A percentile compares a stretch with the other conserved stretches of the same genome.
Conservation (phyloP, 2,113 vertebrate species). For the Anarhynchus alexandrinus region DNA sequence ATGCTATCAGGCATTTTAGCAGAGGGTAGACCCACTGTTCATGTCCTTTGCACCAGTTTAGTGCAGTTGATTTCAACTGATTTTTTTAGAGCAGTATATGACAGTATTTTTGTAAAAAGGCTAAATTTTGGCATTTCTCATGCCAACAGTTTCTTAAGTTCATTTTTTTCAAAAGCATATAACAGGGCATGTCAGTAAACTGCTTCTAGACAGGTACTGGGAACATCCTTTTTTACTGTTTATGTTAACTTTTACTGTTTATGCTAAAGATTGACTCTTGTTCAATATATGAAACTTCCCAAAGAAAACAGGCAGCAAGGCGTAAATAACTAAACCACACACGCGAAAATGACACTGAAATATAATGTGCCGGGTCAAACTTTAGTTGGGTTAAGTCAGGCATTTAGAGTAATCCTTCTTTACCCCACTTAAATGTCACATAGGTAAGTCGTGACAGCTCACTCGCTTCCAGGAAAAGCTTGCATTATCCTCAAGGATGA, state of each 20-base stretch:
- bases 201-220: neutral
- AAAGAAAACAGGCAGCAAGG: conserved; percentile 53
- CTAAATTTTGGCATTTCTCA: neutral
- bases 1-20: neutral
- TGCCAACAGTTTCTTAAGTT: neutral
- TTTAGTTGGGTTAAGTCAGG: conserved; percentile 17
- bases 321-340: conserved; percentile 61
- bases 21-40: neutral
- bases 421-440: neutral
- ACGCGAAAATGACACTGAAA: neutral
- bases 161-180: neutral
- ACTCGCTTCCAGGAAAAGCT: neutral
- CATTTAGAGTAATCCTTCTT: neutral
- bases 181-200: neutral
- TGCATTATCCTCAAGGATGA: conserved; percentile 1
- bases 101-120: neutral
- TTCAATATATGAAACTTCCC: conserved; percentile 53
- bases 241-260: conserved; percentile 55
- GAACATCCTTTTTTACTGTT: conserved; percentile 34
- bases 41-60: neutral
- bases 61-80: neutral
- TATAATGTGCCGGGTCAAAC: neutral
- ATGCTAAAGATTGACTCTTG: conserved; percentile 12
- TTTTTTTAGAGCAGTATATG: neutral
- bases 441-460: neutral